Evolutionary conservation across 1,140 invertebrate species (phyloP).

Genomic region (Drosophila nasuta): DNA sequence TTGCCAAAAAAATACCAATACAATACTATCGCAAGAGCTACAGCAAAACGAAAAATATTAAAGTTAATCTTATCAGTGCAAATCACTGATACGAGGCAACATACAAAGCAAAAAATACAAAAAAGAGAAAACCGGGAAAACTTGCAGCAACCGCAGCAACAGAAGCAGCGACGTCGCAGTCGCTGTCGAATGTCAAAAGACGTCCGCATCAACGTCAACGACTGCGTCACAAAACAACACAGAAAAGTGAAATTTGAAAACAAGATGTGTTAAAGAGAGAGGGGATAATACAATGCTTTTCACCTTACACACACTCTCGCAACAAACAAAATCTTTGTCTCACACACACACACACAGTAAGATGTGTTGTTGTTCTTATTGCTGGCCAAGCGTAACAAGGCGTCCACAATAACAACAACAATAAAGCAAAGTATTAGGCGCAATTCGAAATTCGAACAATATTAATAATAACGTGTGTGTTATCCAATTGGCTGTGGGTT

Average conservation of each 20-base stretch:
- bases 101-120: conserved; percentile 2
- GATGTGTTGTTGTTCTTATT: conserved; percentile 22
- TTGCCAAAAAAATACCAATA: neutral
- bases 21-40: conserved; percentile 5
- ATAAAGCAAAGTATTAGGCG: conserved; percentile 25
- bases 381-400: conserved; percentile 15
- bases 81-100: conserved; percentile 25
- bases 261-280: conserved; percentile 44
- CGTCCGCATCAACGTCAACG: conserved; percentile 6
- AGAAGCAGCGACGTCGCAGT: conserved; percentile 13
- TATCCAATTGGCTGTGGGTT: conserved; percentile 19
- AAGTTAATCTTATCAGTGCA: conserved; percentile 38
- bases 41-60: conserved; percentile 8
- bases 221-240: conserved; percentile 6
- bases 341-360: neutral
- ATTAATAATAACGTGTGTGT: conserved; percentile 9
- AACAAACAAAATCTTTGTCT: conserved; percentile 16
- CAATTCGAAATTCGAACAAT: conserved; percentile 30
- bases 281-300: conserved; percentile 23
- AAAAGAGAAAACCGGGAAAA: conserved; percentile 44
- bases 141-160: neutral
- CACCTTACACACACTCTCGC: conserved; percentile 10
- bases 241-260: conserved; percentile 70
- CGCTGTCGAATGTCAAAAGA: conserved; percentile 18
- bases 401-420: conserved; percentile 32